A percentile compares a stretch with the other conserved stretches of the same genome.
These are phyloP conservation scores for Alligator mississippiensis DNA, from an alignment of 2,113 vertebrate species.

Conservation along the genomic window DNA sequence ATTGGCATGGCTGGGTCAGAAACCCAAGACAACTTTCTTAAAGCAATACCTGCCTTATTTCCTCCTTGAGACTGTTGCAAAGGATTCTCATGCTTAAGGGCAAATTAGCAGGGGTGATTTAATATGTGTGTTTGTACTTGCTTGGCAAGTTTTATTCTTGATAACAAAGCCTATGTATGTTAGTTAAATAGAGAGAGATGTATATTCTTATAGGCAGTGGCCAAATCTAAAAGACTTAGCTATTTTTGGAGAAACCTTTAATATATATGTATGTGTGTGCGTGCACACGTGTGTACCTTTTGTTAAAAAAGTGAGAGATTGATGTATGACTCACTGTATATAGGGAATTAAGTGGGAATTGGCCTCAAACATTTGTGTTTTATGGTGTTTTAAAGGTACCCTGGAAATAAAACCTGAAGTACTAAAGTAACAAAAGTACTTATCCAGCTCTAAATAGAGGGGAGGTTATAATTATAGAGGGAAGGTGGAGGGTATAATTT, in stretches of 20 bases:
- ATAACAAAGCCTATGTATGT: not conserved
- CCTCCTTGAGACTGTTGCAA: not conserved
- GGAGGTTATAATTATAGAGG: no score
- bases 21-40: not conserved
- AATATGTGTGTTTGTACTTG: not conserved
- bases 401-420: no score
- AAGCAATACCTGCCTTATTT: no score
- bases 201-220: not conserved
- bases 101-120: not conserved
- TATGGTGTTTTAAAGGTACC: not conserved
- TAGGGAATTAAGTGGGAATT: not conserved
- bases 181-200: not conserved
- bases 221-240: not conserved
- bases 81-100: not conserved
- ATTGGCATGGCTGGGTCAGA: not conserved
- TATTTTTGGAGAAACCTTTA: not conserved
- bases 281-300: not conserved
- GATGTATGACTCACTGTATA: not conserved
- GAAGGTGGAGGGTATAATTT: no score
- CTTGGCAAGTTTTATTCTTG: not conserved
- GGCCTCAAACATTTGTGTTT: not conserved
- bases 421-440: no score
- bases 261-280: not conserved
- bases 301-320: not conserved
- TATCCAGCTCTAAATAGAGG: no score